Conservation (phyloP, 2,888 invertebrate species). For the Arrhopalites spinosus region DNA sequence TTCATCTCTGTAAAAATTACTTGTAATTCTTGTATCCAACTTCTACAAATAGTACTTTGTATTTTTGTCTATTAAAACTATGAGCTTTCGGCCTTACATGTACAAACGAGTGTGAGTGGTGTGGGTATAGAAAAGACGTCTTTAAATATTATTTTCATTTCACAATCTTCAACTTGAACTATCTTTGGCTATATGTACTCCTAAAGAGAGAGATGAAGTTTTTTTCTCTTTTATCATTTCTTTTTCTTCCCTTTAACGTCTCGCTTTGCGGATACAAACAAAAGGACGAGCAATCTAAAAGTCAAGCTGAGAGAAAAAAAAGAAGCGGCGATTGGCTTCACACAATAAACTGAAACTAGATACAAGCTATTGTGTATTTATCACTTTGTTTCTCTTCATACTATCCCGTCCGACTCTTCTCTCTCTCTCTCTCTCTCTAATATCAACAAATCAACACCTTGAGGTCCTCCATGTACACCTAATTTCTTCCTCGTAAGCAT, state of each 20-base stretch:
- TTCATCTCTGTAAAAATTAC: neutral
- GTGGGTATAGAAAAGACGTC: neutral
- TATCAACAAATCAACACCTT: conserved; percentile 40
- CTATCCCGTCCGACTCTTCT: neutral
- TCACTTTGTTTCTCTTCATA: conserved; percentile 28
- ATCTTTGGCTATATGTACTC: neutral
- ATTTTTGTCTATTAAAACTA: neutral
- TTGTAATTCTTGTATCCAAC: neutral
- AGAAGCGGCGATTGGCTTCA: conserved; percentile 10
- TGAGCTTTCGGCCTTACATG: neutral
- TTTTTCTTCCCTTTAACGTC: neutral
- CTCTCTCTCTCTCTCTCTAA: conserved; percentile 22
- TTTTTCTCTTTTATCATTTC: neutral
- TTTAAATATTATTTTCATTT: conserved; percentile 23
- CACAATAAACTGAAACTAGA: conserved; percentile 17
- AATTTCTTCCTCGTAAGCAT: conserved; percentile 20
- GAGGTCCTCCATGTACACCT: conserved; percentile 36
- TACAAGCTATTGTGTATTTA: conserved; percentile 28
- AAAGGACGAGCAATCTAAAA: conserved; percentile 4
- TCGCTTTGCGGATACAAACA: conserved; percentile 23
- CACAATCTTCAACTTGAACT: conserved; percentile 11
- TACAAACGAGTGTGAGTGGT: neutral
- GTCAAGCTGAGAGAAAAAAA: neutral
- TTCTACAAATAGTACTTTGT: neutral
- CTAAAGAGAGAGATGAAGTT: neutral